Conservation (phyloP, 1,140 invertebrate genomes). For the Nephotettix cincticeps region DNA sequence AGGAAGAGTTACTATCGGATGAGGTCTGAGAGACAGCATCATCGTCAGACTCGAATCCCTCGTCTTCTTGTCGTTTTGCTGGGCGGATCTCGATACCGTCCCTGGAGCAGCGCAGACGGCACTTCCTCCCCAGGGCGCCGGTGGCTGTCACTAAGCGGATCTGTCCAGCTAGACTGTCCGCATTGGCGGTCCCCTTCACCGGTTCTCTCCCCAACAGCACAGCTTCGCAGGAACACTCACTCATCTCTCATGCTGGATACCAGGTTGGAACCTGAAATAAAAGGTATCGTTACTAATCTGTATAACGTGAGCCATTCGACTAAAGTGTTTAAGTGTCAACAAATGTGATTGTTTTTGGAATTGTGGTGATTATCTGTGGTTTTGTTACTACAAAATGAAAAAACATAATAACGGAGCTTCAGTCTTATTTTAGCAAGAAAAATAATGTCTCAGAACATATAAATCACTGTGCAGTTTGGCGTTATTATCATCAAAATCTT, state of each 20-base stretch:
- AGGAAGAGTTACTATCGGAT: constrained; percentile 31
- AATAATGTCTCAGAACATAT: too few relatives aligned
- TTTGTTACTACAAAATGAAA: too few relatives aligned
- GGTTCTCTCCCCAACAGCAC: constrained; percentile 36
- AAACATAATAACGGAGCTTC: too few relatives aligned
- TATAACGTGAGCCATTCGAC: too few relatives aligned
- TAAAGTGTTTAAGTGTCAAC: too few relatives aligned
- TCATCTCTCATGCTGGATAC: constrained; percentile 10
- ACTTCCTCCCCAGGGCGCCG: not conserved
- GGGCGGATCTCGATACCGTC: constrained; percentile 33
- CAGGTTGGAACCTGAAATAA: too few relatives aligned
- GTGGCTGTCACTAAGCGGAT: constrained; percentile 27
- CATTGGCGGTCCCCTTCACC: constrained; percentile 36
- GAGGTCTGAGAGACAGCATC: constrained; percentile 36
- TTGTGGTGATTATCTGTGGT: too few relatives aligned
- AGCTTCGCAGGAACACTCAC: constrained; percentile 34
- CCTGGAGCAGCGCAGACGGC: constrained; percentile 28
- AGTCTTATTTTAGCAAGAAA: too few relatives aligned
- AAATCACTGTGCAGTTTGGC: too few relatives aligned
- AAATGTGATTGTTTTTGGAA: too few relatives aligned
- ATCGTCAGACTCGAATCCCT: constrained; percentile 40
- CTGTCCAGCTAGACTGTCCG: constrained; percentile 33
- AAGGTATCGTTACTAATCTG: too few relatives aligned
- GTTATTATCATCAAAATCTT: too few relatives aligned
- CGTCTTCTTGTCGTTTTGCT: constrained; percentile 33